Percentiles rank a stretch among this genome's conserved stretches.
These are phyloP conservation scores for Clanis bilineata DNA, from an alignment of 2,888 invertebrate species.

Conservation along the genomic window DNA sequence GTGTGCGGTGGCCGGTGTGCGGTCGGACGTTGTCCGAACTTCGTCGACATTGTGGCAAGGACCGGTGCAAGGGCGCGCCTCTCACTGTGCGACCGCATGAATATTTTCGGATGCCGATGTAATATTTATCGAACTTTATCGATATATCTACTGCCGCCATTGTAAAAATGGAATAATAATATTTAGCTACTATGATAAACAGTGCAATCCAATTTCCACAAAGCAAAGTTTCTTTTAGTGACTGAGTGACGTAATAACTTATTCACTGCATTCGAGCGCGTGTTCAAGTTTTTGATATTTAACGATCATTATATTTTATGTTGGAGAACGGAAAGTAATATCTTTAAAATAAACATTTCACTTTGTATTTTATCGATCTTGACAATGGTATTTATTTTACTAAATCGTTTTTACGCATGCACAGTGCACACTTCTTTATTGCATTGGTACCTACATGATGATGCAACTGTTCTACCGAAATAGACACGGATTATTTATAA, in stretches of 20 bases:
- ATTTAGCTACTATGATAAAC: neutral
- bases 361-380: too few relatives aligned
- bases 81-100: conserved; percentile 63
- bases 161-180: conserved; percentile 23
- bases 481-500: too few relatives aligned
- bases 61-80: conserved; percentile 73
- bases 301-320: too few relatives aligned
- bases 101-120: conserved; percentile 63
- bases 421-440: too few relatives aligned
- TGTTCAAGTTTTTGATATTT: neutral
- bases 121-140: conserved; percentile 54
- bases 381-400: too few relatives aligned
- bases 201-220: neutral
- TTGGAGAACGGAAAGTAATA: too few relatives aligned
- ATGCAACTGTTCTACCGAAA: too few relatives aligned
- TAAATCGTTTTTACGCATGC: too few relatives aligned
- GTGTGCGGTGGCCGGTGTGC: conserved; percentile 18
- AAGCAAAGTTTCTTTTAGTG: neutral
- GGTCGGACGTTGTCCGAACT: conserved; percentile 52
- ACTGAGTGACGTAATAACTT: neutral
- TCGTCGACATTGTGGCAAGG: conserved; percentile 66
- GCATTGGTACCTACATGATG: too few relatives aligned
- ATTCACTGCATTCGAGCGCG: neutral
- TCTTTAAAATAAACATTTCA: too few relatives aligned
- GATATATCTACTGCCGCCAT: conserved; percentile 42